Evolutionary conservation across 1,140 invertebrate genomes (phyloP).

Genomic region (Pseudomyrmex flavicornis): DNA sequence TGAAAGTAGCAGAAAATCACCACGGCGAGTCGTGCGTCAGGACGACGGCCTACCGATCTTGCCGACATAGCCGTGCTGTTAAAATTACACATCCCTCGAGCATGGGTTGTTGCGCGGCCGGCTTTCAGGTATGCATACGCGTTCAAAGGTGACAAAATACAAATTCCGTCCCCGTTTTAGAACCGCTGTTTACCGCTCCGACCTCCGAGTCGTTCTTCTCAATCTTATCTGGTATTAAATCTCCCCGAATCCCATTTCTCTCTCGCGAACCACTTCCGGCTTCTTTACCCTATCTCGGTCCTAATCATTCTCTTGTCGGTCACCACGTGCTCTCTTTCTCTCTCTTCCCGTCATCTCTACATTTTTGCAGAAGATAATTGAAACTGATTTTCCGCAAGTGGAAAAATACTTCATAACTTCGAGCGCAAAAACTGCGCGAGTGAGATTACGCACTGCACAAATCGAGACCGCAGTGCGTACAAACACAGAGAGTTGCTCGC

Average conservation of each 20-base stretch:
- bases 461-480: constrained; percentile 14
- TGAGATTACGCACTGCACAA: constrained; percentile 9
- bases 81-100: constrained; percentile 72
- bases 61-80: constrained; percentile 54
- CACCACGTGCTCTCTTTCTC: neutral
- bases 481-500: neutral
- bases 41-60: constrained; percentile 11
- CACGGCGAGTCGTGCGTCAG: neutral
- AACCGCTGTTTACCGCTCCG: constrained; percentile 76
- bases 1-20: neutral
- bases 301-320: constrained; percentile 32
- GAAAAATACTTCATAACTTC: constrained; percentile 34
- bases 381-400: constrained; percentile 65
- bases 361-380: constrained; percentile 65
- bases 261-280: constrained; percentile 56
- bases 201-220: constrained; percentile 66
- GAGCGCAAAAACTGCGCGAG: neutral
- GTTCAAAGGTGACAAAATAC: constrained; percentile 79
- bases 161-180: constrained; percentile 72
- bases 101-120: constrained; percentile 62
- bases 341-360: neutral
- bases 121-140: constrained; percentile 76
- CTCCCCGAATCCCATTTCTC: constrained; percentile 77
- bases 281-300: constrained; percentile 48
- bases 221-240: constrained; percentile 84